Conservation (phyloP, 2,888 invertebrate genomes). For the Tetragonisca angustula region DNA sequence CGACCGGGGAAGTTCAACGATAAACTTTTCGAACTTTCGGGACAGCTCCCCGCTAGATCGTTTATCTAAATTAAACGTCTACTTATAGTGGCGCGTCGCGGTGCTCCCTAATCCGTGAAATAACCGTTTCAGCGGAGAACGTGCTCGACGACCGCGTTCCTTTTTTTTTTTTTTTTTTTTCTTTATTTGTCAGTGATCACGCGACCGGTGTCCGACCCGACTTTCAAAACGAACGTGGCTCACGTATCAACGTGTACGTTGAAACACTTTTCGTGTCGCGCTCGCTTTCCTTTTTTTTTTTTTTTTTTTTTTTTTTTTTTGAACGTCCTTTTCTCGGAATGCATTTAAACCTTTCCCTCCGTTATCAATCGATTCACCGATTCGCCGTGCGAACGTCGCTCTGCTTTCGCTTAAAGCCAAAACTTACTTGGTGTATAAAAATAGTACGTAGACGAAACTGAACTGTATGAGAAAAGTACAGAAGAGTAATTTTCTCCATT, state of each 20-base stretch:
- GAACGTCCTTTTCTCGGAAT: not conserved
- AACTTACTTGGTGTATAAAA: not conserved
- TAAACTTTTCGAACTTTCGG: slow-evolving; percentile 42
- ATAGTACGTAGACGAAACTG: too few relatives aligned
- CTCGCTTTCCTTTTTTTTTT: not conserved
- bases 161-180: not conserved
- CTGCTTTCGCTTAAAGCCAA: not conserved
- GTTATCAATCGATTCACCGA: slow-evolving; percentile 5
- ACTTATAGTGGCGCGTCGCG: slow-evolving; percentile 5
- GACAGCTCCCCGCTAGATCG: slow-evolving; percentile 17
- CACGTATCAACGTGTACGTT: not conserved
- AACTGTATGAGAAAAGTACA: too few relatives aligned
- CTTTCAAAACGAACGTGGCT: not conserved
- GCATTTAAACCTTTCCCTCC: not conserved
- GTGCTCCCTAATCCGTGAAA: slow-evolving; percentile 28
- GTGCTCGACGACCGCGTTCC: slow-evolving; percentile 8
- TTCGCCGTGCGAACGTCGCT: not conserved
- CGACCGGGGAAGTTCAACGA: slow-evolving; percentile 40
- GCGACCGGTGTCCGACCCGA: slow-evolving; percentile 2
- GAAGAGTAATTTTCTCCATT: not conserved
- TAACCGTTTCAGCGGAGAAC: slow-evolving; percentile 31
- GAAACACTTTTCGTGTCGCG: slow-evolving; percentile 12
- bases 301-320: not conserved
- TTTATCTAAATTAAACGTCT: slow-evolving; percentile 56
- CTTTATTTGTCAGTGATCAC: slow-evolving; percentile 27